phyloP scores from a whole-genome alignment of 2,113 vertebrate species.

The Gallinago undulata region DNA sequence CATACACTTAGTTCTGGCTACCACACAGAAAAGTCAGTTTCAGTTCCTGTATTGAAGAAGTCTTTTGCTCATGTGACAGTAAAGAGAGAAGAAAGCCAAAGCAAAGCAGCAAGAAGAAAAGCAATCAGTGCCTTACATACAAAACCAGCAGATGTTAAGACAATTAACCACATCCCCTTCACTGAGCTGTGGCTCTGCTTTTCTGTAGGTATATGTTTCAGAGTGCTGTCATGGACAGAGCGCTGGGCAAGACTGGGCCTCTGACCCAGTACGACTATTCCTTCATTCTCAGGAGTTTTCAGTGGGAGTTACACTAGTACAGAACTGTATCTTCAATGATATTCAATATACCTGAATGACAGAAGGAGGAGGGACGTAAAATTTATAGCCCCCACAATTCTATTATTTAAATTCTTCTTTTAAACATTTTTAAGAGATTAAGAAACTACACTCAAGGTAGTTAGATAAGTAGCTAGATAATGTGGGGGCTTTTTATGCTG shows the following conservation, averaged over 20 bases:
- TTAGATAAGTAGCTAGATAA: neutral
- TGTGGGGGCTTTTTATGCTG: neutral
- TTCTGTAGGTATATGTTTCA: fast-evolving
- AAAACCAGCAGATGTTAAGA: neutral
- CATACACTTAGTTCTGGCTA: neutral
- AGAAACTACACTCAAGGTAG: neutral
- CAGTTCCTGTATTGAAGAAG: neutral
- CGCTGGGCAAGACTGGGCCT: neutral
- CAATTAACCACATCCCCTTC: fast-evolving
- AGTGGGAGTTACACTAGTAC: neutral
- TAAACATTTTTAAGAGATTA: neutral
- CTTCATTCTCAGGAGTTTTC: neutral
- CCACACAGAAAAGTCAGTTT: neutral
- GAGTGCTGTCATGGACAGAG: neutral
- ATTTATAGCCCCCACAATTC: neutral
- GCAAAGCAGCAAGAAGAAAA: neutral
- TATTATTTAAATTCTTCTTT: neutral
- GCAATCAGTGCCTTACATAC: neutral
- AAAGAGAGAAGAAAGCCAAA: neutral
- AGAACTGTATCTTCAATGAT: neutral
- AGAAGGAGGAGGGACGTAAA: neutral
- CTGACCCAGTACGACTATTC: fast-evolving
- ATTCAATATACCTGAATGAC: neutral
- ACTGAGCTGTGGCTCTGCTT: neutral
- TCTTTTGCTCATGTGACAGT: neutral